These are phyloP conservation scores for Ephydatia muelleri DNA, from an alignment of 37 sponge, comb jelly and placozoan species.

Conservation along the genomic window DNA sequence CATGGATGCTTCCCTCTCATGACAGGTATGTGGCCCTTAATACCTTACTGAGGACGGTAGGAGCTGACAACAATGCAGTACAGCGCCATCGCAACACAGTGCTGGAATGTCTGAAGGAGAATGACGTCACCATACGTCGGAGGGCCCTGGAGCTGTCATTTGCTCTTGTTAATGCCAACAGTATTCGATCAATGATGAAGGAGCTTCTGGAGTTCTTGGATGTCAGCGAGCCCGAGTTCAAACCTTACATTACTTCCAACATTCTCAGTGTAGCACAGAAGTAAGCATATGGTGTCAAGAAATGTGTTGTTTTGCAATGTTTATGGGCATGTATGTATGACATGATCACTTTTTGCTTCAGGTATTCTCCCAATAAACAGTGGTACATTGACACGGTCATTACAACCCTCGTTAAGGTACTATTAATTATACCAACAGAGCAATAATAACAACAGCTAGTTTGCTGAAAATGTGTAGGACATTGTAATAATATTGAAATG, in stretches of 20 bases:
- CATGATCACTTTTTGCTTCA: conserved; percentile 6
- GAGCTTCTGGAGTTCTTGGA: conserved; percentile 89
- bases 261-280: conserved; percentile 76
- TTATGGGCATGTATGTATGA: background rate
- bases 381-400: conserved; percentile 95
- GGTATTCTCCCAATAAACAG: conserved; percentile 83
- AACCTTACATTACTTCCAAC: conserved; percentile 79
- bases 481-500: too few relatives aligned
- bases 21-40: conserved; percentile 95
- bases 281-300: conserved; percentile 23
- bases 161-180: conserved; percentile 89
- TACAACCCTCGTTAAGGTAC: conserved; percentile 73
- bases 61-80: conserved; percentile 89
- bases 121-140: conserved; percentile 90
- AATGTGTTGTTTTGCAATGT: background rate
- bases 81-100: conserved; percentile 94
- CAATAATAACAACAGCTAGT: too few relatives aligned
- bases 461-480: too few relatives aligned
- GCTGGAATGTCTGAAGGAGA: conserved; percentile 93
- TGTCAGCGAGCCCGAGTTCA: conserved; percentile 81
- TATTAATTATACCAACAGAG: background rate
- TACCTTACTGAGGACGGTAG: conserved; percentile 87
- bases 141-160: conserved; percentile 95
- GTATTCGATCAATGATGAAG: conserved; percentile 87
- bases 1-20: background rate